These are phyloP conservation scores for Myxocyprinus asiaticus DNA, from an alignment of 2,113 vertebrate genomes.

Conservation along the genomic window DNA sequence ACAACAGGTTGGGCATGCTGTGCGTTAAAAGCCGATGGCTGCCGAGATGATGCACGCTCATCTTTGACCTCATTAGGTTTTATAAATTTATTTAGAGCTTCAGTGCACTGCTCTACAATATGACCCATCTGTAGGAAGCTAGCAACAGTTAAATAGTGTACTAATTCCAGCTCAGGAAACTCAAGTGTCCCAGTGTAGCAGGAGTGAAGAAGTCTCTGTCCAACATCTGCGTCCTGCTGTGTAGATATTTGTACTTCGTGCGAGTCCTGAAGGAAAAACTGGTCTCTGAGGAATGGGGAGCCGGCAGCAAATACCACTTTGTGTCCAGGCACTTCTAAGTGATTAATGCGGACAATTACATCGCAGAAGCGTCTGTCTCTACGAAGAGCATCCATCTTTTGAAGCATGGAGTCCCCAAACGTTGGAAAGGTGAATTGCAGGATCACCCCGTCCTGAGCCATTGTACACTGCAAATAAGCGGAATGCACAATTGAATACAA, in stretches of 20 bases:
- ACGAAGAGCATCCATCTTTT: constrained; percentile 94
- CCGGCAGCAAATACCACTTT: constrained; percentile 97
- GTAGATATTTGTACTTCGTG: constrained; percentile 93
- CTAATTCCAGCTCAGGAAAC: constrained; percentile 96
- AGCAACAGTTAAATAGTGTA: constrained; percentile 95
- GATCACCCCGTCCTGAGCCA: constrained; percentile 92
- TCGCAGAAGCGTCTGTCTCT: constrained; percentile 96
- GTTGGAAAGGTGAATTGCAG: constrained; percentile 96
- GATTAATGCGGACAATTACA: constrained; percentile 90
- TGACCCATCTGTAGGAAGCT: constrained; percentile 99
- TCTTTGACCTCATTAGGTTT: constrained; percentile 80
- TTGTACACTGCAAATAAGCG: constrained; percentile 64
- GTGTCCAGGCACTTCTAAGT: constrained; percentile 90
- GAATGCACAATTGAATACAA: constrained; percentile 1
- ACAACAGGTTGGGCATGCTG: constrained; percentile 58
- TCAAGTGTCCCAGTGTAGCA: constrained; percentile 95
- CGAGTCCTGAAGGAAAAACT: constrained; percentile 95
- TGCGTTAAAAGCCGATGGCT: constrained; percentile 62
- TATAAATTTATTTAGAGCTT: constrained; percentile 96
- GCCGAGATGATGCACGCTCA: constrained; percentile 52
- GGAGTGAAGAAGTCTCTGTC: constrained; percentile 89
- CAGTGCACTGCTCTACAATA: constrained; percentile 94
- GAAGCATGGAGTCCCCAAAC: constrained; percentile 95
- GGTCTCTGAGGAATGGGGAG: constrained; percentile 94
- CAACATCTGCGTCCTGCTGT: constrained; percentile 91